Evolutionary conservation across 1,140 invertebrate species (phyloP), one percentile per base, ranked within the genome.

Genomic region (Bilobella aurantiaca): DNA sequence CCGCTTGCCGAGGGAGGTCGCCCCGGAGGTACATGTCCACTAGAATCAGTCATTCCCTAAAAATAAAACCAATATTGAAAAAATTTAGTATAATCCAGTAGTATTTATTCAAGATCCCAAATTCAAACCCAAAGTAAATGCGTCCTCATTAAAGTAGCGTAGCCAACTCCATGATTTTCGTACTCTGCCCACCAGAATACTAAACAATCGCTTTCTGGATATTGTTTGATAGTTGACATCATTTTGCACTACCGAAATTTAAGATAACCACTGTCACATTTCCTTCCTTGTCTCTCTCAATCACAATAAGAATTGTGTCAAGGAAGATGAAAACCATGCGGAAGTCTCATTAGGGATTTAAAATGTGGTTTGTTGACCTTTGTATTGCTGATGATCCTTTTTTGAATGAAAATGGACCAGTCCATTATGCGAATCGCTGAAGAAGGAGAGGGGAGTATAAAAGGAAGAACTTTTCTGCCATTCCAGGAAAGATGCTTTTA

Each of bases 11-110:
- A 53, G 5, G 49, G 49, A 53, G 49, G 49, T 16, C 49, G 49
- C 25, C 49, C 49, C 12, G 49, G 49, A 37, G 64, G 66, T n/a
- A 68, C 60, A 69, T 62, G 67, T 58, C 64, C 66, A 49, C 62
- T 58, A 46, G 68, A 72, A 62, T 69, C 73, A 57, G 71, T 25
- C 69, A 69, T 73, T 58, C 68, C 70, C 70, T 66, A 49, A 42
- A 64, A 64, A 25, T 62, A 57, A 37, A 31, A 60, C n/a, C 65
- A 63, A 29, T 34, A 69, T 60, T 58, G 68, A 14, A 14, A 53
- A 53, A 53, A 53, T 53, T 12, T 18, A 42, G 34, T 18, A n/a
- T n/a, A n/a, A n/a, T n/a, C n/a, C n/a, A n/a, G n/a, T n/a, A n/a
- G n/a, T n/a, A n/a, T n/a, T n/a, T n/a, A n/a, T n/a, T n/a, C n/a